phyloP scores from a whole-genome alignment of 2,797 vertebrate species.

The Poecilia velifera region DNA sequence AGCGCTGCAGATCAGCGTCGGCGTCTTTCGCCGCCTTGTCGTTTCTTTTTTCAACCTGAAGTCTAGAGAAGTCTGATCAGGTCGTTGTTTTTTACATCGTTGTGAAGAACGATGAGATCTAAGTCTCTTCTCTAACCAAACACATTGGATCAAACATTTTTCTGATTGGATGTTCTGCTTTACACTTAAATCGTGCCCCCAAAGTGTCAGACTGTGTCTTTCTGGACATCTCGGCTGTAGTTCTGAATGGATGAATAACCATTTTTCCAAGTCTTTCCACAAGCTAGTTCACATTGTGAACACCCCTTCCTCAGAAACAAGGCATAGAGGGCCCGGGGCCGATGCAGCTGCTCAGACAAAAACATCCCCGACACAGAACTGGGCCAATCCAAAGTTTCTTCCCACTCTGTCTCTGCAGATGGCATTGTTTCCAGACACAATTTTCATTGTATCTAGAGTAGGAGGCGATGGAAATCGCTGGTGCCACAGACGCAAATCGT shows the following conservation, averaged over 20 bases:
- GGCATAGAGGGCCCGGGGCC: constrained; percentile 26
- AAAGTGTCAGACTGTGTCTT: not conserved
- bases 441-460: constrained; percentile 79
- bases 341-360: constrained; percentile 57
- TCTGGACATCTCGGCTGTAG: not conserved
- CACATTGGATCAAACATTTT: not conserved
- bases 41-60: not conserved
- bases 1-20: not conserved
- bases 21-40: not conserved
- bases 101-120: not conserved
- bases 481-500: constrained; percentile 50
- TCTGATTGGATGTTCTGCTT: not conserved
- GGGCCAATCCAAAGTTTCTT: constrained; percentile 67
- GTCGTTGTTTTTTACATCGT: too few relatives aligned
- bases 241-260: not conserved
- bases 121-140: not conserved
- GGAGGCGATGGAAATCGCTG: constrained; percentile 75
- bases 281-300: constrained; percentile 3
- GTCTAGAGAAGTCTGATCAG: not conserved
- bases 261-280: not conserved
- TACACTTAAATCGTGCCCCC: not conserved
- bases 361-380: constrained; percentile 66
- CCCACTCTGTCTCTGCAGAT: constrained; percentile 76
- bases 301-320: constrained; percentile 12
- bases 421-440: constrained; percentile 80